These are phyloP conservation scores for Herpailurus yagouaroundi DNA, from an alignment of 2,113 vertebrate genomes.

Conservation along the genomic window DNA sequence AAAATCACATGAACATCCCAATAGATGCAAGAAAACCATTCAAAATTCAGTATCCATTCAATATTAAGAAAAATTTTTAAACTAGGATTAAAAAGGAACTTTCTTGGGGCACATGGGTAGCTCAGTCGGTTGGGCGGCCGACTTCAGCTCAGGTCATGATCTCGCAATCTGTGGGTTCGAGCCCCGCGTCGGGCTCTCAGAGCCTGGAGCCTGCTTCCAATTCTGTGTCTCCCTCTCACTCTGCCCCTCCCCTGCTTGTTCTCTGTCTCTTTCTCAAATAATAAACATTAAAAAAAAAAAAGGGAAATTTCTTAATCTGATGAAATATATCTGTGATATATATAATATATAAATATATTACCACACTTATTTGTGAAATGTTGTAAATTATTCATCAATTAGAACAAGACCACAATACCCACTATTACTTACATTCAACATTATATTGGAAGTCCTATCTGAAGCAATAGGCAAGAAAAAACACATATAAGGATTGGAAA, in stretches of 20 bases:
- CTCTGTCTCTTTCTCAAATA: no score
- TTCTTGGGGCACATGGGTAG: background rate
- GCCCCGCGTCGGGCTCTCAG: no score
- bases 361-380: background rate
- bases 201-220: no score
- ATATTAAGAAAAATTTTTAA: slow-evolving; percentile 25
- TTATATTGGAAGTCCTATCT: background rate
- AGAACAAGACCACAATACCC: background rate
- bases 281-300: background rate
- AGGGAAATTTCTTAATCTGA: background rate
- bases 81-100: background rate
- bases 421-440: background rate
- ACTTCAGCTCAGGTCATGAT: no score
- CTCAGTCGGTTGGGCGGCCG: no score
- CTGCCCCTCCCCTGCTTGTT: no score
- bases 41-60: slow-evolving; percentile 7
- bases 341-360: background rate
- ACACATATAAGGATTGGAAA: background rate
- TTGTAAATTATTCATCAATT: background rate
- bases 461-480: background rate
- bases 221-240: no score
- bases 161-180: no score
- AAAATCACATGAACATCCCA: background rate
- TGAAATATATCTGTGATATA: background rate
- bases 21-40: background rate